phyloP scores from a whole-genome alignment of 2,113 vertebrate species.

The Aphyosemion australe region DNA sequence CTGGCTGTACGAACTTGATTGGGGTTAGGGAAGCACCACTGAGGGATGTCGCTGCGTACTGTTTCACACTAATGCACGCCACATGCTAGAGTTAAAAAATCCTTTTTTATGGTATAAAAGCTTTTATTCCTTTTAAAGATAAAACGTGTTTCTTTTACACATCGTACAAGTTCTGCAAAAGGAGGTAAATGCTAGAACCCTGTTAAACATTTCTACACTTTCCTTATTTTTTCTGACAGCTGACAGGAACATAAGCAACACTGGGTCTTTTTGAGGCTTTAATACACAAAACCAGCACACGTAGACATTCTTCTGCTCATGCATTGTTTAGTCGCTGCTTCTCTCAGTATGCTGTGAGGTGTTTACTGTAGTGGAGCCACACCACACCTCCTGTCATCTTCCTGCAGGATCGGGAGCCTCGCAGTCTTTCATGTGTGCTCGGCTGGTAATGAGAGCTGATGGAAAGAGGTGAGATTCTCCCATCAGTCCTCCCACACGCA shows the following conservation, averaged over 20 bases:
- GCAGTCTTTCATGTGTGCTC: constrained; percentile 72
- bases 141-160: neutral
- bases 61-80: neutral
- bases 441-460: constrained; percentile 76
- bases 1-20: constrained; percentile 55
- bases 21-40: constrained; percentile 43
- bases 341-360: constrained; percentile 26
- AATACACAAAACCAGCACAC: constrained; percentile 2
- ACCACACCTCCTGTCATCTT: constrained; percentile 66
- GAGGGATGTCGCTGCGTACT: constrained; percentile 19
- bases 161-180: neutral
- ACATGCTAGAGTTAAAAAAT: neutral
- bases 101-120: neutral
- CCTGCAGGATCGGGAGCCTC: constrained; percentile 36
- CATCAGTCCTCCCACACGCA: constrained; percentile 52
- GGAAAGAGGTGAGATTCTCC: constrained; percentile 72
- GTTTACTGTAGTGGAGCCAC: constrained; percentile 40
- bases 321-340: constrained; percentile 16
- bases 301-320: neutral
- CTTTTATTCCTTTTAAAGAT: neutral
- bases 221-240: neutral
- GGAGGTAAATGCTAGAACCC: neutral
- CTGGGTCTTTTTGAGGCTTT: neutral
- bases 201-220: neutral
- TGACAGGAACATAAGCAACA: neutral